Conservation (phyloP, 1,140 invertebrate species). For the Panagrolaimus sp. region DNA sequence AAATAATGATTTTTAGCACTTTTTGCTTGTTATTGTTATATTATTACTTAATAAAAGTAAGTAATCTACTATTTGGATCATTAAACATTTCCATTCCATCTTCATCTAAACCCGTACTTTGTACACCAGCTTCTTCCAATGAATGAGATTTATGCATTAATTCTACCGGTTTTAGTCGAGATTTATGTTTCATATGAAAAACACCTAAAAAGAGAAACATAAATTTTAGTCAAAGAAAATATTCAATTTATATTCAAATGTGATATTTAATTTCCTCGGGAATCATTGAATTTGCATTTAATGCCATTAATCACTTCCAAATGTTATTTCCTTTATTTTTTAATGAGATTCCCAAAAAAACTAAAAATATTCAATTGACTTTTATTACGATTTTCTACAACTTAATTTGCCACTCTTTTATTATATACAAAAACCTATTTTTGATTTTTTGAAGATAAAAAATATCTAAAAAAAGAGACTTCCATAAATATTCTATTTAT, state of each 20-base stretch:
- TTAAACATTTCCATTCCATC: conserved; percentile 12
- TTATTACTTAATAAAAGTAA: conserved; percentile 26
- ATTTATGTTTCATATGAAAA: conserved; percentile 23
- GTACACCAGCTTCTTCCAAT: conserved; percentile 16
- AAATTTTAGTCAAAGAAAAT: too few relatives aligned
- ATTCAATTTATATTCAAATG: too few relatives aligned
- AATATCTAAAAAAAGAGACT: conserved; percentile 3
- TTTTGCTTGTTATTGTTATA: background rate
- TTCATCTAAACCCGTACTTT: conserved; percentile 4
- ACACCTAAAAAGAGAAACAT: conserved; percentile 11
- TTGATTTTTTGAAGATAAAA: too few relatives aligned
- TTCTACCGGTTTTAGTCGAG: conserved; percentile 20
- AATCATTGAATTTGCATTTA: too few relatives aligned
- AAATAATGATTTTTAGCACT: background rate
- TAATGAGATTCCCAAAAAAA: too few relatives aligned
- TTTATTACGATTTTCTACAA: too few relatives aligned
- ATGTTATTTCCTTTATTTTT: too few relatives aligned
- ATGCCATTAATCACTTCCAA: too few relatives aligned
- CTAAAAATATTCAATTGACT: too few relatives aligned
- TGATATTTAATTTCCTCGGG: too few relatives aligned
- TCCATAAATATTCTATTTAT: conserved; percentile 17
- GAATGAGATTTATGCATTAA: conserved; percentile 3
- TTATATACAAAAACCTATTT: too few relatives aligned
- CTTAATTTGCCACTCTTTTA: too few relatives aligned
- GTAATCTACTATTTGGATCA: conserved; percentile 29